phyloP scores from a whole-genome alignment of 2,888 invertebrate genomes.

The Catocala nupta region DNA sequence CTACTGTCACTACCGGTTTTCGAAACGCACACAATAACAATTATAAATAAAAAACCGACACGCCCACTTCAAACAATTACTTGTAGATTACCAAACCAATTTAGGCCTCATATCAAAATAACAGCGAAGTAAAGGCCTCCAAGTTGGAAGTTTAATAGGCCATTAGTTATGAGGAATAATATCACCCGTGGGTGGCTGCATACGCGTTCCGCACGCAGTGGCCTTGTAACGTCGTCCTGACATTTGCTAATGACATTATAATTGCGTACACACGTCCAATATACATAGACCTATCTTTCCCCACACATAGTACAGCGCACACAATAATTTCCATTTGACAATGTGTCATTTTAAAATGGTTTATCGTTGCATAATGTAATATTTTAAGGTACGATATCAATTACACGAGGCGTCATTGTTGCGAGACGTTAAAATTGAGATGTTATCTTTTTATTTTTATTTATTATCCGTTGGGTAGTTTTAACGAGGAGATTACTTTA shows the following conservation, averaged over 20 bases:
- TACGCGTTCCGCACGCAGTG: conserved; percentile 54
- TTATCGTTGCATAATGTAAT: conserved; percentile 40
- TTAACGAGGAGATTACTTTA: conserved; percentile 53
- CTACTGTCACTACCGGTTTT: conserved; percentile 41
- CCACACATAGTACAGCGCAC: conserved; percentile 8
- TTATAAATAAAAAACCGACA: conserved; percentile 46
- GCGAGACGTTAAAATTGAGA: conserved; percentile 57
- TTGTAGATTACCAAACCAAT: conserved; percentile 50
- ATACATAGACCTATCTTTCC: conserved; percentile 38
- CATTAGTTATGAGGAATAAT: conserved; percentile 51
- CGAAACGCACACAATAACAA: conserved; percentile 38
- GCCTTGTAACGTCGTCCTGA: conserved; percentile 64
- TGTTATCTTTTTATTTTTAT: conserved; percentile 55
- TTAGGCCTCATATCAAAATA: conserved; percentile 48
- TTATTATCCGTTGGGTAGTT: conserved; percentile 48
- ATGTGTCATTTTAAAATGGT: conserved; percentile 44
- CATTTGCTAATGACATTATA: conserved; percentile 75
- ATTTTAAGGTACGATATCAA: conserved; percentile 54
- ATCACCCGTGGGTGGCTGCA: conserved; percentile 51
- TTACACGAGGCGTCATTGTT: conserved; percentile 51
- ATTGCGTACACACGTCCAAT: conserved; percentile 59
- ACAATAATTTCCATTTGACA: conserved; percentile 30
- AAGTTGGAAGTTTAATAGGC: conserved; percentile 48
- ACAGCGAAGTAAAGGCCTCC: conserved; percentile 39
- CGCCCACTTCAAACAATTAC: conserved; percentile 49